These are phyloP conservation scores for Drosophila leontia DNA, from an alignment of 1,140 invertebrate genomes.

Conservation along the genomic window DNA sequence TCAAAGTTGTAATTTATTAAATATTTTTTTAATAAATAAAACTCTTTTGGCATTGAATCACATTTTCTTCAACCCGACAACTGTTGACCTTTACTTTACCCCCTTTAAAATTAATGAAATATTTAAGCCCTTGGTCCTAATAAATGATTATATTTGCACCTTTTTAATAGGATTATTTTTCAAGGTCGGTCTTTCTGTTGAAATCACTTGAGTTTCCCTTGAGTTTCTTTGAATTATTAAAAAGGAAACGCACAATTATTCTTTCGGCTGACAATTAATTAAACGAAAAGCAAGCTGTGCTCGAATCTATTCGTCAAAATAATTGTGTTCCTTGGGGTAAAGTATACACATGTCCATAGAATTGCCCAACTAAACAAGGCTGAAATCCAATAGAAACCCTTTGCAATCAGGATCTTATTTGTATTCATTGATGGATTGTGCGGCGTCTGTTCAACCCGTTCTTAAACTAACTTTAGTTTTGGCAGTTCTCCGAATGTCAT, in stretches of 20 bases:
- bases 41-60: too few species aligned
- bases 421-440: slow-evolving; percentile 38
- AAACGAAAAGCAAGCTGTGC: neutral
- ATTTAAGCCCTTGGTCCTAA: neutral
- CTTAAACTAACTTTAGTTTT: slow-evolving; percentile 16
- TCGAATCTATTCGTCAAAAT: slow-evolving; percentile 4
- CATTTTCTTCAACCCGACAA: too few species aligned
- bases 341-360: slow-evolving; percentile 20
- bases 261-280: slow-evolving; percentile 11
- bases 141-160: neutral
- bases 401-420: slow-evolving; percentile 41
- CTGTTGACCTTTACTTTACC: neutral
- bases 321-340: slow-evolving; percentile 31
- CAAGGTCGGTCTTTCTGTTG: neutral
- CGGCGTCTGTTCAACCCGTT: slow-evolving; percentile 5
- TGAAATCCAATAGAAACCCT: slow-evolving; percentile 7
- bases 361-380: neutral
- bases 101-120: neutral
- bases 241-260: neutral
- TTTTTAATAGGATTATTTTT: slow-evolving; percentile 6
- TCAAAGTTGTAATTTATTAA: too few species aligned
- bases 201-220: neutral
- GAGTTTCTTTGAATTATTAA: neutral
- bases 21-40: neutral
- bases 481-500: slow-evolving; percentile 19